phyloP scores from a whole-genome alignment of 2,888 invertebrate genomes.

The Lasioglossum calceatum region DNA sequence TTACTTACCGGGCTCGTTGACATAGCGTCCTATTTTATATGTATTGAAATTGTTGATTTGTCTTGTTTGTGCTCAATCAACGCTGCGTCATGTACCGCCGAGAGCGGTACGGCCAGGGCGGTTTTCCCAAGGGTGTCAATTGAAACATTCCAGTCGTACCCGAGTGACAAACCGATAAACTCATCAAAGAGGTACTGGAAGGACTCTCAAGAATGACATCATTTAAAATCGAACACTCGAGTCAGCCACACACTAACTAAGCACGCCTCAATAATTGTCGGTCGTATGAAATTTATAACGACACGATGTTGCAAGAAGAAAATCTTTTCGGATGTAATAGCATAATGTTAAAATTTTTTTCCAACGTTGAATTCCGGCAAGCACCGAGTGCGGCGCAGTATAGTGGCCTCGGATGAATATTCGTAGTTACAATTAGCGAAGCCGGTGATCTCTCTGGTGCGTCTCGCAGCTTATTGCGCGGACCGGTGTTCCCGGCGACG shows the following conservation, averaged over 20 bases:
- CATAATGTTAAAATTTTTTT: neutral
- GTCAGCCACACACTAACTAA: no score
- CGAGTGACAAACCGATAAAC: no score
- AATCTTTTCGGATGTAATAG: neutral
- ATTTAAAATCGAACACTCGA: no score
- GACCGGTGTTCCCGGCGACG: constrained; percentile 25
- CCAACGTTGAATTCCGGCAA: neutral
- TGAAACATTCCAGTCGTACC: no score
- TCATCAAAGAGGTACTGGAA: no score
- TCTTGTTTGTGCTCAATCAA: no score
- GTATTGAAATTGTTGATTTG: neutral
- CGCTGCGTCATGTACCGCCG: no score
- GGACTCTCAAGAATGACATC: no score
- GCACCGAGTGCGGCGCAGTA: neutral
- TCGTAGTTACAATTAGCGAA: constrained; percentile 57
- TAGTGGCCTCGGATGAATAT: constrained; percentile 47
- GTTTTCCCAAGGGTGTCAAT: no score
- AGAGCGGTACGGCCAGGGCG: no score
- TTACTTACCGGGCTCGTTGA: neutral
- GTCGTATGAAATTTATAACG: neutral
- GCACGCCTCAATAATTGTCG: no score
- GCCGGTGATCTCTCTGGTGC: constrained; percentile 33
- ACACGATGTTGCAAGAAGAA: neutral
- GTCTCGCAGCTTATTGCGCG: constrained; percentile 31
- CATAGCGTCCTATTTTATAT: neutral